A percentile compares a stretch with the other conserved stretches of the same genome.
Conservation (phyloP, 2,797 vertebrate species). For the Parotocinclus haroldoi region DNA sequence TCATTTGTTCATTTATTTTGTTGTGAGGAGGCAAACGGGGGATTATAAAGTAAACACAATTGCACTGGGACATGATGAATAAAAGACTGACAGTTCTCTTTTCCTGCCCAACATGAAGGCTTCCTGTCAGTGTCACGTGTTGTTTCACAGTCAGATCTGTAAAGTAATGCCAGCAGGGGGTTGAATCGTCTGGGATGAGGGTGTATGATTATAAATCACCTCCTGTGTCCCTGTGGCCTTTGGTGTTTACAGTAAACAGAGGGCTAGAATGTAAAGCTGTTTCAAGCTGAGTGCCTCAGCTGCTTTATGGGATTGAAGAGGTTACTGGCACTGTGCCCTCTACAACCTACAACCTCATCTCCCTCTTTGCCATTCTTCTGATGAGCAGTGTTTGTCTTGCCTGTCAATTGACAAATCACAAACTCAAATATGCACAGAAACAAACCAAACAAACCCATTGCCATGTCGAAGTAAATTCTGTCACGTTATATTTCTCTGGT, state of each 20-base stretch:
- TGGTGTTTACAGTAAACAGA: conserved; percentile 65
- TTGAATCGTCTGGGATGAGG: conserved; percentile 20
- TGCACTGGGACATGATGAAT: conserved; percentile 5
- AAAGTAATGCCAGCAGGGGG: conserved; percentile 23
- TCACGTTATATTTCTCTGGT: no score
- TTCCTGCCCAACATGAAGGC: conserved; percentile 21
- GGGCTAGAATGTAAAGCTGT: conserved; percentile 57
- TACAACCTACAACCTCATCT: not conserved
- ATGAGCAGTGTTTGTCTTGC: no score
- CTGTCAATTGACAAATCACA: no score
- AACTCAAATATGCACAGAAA: no score
- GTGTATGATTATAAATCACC: conserved; percentile 39
- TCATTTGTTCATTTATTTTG: conserved; percentile 2
- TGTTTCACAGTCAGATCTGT: conserved; percentile 23
- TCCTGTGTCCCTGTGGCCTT: conserved; percentile 28
- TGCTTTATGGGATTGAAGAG: conserved; percentile 29
- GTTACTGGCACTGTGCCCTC: conserved; percentile 23
- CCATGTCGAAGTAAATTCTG: no score
- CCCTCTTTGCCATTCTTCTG: conserved; percentile 7
- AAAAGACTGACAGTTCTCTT: conserved; percentile 5
- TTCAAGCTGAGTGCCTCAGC: conserved; percentile 33
- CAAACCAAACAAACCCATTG: no score
- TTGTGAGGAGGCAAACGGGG: not conserved
- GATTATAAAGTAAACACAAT: not conserved
- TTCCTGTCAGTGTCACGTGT: conserved; percentile 12